Evolutionary conservation across 1,140 invertebrate species (phyloP).

Genomic region (Plectrocnemia conspersa): DNA sequence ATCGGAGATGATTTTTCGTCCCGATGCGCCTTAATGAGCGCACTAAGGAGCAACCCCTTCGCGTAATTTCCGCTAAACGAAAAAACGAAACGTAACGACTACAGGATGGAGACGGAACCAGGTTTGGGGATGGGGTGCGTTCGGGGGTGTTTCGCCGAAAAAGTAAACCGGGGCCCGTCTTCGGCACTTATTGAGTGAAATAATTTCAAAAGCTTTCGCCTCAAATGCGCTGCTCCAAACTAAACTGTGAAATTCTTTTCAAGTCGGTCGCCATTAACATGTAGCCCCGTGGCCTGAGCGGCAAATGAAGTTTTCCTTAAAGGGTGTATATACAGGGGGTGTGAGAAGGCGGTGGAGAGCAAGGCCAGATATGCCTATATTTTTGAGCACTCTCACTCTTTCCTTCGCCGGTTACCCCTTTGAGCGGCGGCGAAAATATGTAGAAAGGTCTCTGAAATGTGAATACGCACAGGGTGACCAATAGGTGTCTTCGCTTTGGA

Average conservation of each 20-base stretch:
- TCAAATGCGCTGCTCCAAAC: constrained; percentile 30
- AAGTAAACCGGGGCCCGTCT: background rate
- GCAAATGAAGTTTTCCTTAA: constrained; percentile 35
- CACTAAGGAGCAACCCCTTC: constrained; percentile 15
- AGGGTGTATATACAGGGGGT: constrained; percentile 23
- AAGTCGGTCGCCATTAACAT: constrained; percentile 35
- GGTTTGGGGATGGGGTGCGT: no score
- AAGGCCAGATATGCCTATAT: constrained; percentile 34
- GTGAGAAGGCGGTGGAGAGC: constrained; percentile 21
- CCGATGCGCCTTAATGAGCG: constrained; percentile 27
- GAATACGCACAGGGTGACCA: constrained; percentile 28
- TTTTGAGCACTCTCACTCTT: constrained; percentile 34
- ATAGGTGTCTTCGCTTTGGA: no score
- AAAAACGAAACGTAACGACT: constrained; percentile 13
- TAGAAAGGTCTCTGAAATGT: constrained; percentile 36
- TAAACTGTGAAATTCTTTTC: constrained; percentile 35
- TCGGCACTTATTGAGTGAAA: constrained; percentile 32
- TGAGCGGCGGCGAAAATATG: constrained; percentile 36
- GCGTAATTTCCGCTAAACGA: constrained; percentile 18
- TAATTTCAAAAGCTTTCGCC: constrained; percentile 35
- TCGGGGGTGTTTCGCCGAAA: background rate
- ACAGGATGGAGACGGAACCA: no score
- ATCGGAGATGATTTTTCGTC: no score
- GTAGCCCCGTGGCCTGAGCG: constrained; percentile 17
- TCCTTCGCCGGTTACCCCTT: constrained; percentile 36